Evolutionary conservation across 2,797 vertebrate species (phyloP).

Genomic region (Hylomyscus alleni): DNA sequence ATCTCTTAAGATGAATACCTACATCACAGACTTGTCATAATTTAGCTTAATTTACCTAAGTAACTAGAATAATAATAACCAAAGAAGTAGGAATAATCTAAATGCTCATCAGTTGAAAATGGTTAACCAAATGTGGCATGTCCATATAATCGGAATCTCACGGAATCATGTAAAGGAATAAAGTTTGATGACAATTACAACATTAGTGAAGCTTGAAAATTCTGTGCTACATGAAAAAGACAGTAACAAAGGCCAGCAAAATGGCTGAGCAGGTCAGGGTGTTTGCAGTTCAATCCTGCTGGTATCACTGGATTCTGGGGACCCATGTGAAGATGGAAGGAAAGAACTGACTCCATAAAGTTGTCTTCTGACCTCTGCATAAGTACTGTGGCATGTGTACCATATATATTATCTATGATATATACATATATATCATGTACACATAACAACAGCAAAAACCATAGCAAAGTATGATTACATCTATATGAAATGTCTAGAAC

Average conservation of each 20-base stretch:
- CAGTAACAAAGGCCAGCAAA: neutral
- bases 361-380: neutral
- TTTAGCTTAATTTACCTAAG: neutral
- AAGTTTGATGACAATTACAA: neutral
- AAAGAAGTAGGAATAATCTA: conserved; percentile 14
- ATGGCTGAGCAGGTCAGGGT: neutral
- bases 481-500: conserved; percentile 16
- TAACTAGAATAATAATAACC: conserved; percentile 26
- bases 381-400: neutral
- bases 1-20: neutral
- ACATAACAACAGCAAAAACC: neutral
- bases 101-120: conserved; percentile 19
- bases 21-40: neutral
- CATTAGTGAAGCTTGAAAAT: neutral
- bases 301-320: no score
- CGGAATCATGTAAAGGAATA: neutral
- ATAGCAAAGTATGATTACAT: neutral
- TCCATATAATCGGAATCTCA: neutral
- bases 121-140: neutral
- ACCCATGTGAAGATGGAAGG: neutral
- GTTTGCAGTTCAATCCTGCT: neutral
- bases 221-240: neutral
- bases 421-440: neutral
- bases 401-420: no score
- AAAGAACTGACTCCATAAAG: neutral